Percentiles rank a stretch among this genome's conserved stretches.
These are phyloP conservation scores for Phengaris arion DNA, from an alignment of 2,888 invertebrate species.

Conservation along the genomic window DNA sequence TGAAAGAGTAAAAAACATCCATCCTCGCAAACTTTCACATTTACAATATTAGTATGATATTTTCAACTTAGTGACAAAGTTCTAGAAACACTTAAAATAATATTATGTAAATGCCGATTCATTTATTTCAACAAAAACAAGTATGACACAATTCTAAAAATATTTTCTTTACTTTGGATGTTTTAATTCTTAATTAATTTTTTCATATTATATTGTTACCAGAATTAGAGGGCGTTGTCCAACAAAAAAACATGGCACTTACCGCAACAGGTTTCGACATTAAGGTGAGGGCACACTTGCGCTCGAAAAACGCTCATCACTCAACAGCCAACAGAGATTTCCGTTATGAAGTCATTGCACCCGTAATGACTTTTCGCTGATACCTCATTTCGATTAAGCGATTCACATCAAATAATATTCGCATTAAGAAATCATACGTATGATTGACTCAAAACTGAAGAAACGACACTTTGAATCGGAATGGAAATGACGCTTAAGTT, in stretches of 20 bases:
- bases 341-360: conserved; percentile 26
- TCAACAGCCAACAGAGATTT: not conserved
- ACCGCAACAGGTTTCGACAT: conserved; percentile 1
- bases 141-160: too few species aligned
- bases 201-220: not conserved
- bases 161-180: not conserved
- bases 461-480: not conserved
- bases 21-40: too few species aligned
- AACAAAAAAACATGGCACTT: not conserved
- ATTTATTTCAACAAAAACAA: too few species aligned
- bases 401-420: not conserved
- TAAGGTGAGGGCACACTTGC: conserved; percentile 1
- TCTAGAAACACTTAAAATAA: too few species aligned
- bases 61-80: too few species aligned
- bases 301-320: not conserved
- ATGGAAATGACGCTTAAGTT: conserved; percentile 4
- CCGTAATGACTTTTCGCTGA: conserved; percentile 18
- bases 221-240: not conserved
- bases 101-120: too few species aligned
- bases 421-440: conserved; percentile 17
- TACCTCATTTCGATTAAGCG: not conserved
- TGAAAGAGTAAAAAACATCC: too few species aligned
- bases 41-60: too few species aligned
- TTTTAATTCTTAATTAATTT: not conserved
- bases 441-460: conserved; percentile 1